Evolutionary conservation across 2,888 invertebrate genomes (phyloP), one percentile per base, ranked within the genome.

Genomic region (Melipona beecheii): DNA sequence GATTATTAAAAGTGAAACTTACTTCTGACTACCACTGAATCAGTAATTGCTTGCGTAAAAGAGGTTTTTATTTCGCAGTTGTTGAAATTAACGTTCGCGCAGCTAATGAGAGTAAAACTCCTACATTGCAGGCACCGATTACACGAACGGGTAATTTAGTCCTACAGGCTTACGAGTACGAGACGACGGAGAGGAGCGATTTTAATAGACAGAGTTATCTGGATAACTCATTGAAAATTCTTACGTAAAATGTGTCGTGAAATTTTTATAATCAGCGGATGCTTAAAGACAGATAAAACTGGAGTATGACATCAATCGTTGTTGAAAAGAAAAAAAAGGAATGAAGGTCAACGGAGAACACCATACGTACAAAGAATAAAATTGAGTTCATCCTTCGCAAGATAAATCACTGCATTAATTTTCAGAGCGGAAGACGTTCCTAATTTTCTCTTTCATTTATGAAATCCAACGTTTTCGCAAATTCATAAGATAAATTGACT

Each of bases 361-460:
- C 27, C 17, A 62, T 31, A 43, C 43, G 0, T 43, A 19, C 19
- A 19, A 62, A 19, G 31, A 62, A 62, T 60, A 27, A 60, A 60
- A 58, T 58, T n/a, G 56, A 58, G n/a, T 58, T 58, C 56, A 5
- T 58, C 56, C n/a, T 58, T 58, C n/a, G 56, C 24, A 58, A 58
- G n/a, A 15, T 58, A 58, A 58, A 58, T 58, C 15, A 58, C n/a
- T n/a, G 15, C 24, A n/a, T 58, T n/a, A 58, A 58, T n/a, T n/a
- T 2, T 58, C 13, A 58, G 5, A n/a, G n/a, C 15, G 15, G n/a
- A 58, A 58, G 27, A 6, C 6, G 24, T 27, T 24, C 17, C 60
- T 58, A 58, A n/a, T n/a, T 15, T n/a, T 56, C 15, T n/a, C n/a
- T 43, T 43, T 43, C 43, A 43, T 43, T 43, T 43, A 11, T 43